Base-by-base conservation (phyloP, 2,888 invertebrate genomes). In the Melinaea marsaeus region DNA sequence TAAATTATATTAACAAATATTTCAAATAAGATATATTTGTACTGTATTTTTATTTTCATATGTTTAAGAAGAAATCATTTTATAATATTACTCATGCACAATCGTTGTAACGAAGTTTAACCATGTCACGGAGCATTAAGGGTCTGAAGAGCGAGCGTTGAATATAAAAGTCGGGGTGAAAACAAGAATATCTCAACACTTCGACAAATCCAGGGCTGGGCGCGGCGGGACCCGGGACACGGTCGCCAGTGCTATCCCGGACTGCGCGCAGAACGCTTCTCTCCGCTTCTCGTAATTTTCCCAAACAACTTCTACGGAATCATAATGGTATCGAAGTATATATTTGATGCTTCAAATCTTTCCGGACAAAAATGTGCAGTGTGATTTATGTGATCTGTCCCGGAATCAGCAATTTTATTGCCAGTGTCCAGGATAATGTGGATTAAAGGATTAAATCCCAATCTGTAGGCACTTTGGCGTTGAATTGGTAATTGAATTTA, bases 351-450 rank as follows among this genome's bases (percentile, higher is more conserved):
- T 72, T 74, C 78, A 75, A 74, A 80, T 73, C 70, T 68, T 69
- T 71, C 72, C 74, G 72, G 73, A 72, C 72, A 75, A 79, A 75
- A 75, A 80, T 80, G 82, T 83, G 80, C 83, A 83, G 81, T 84
- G 72, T 32, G 34, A 22, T 54, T 54, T 58, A 60, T 42, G 62
- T 67, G 62, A 48, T 55, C 6, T 37, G 62, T 60, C 9, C 62
- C 5, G 54, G 57, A 57, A 54, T 45, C 47, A 60, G 37, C 47
- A 45, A 51, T 59, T 63, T 34, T 55, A 47, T 35, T 13, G 37
- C 42, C 22, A 34, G 33, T 60, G 32, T 4, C 42, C 32, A 47
- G 60, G 57, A 67, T 45, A 32, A 67, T 67, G 48, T 37, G 63
- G 46, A 48, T 63, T 46, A 61, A 61, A 46, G 65, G 63, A 60